These are phyloP conservation scores for Bubo scandiacus DNA, from an alignment of 2,113 vertebrate genomes.

Conservation along the genomic window DNA sequence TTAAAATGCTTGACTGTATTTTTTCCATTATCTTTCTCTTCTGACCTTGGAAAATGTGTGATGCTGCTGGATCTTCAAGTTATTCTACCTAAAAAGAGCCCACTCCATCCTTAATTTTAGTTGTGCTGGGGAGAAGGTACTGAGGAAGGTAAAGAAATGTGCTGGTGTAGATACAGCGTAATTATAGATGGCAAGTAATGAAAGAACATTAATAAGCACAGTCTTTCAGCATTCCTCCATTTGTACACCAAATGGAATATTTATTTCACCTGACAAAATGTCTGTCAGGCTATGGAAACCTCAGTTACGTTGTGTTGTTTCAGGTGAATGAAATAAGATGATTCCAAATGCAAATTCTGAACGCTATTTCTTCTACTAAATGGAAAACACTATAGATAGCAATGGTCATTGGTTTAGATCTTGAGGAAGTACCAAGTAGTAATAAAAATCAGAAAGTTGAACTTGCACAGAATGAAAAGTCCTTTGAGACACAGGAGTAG, in stretches of 20 bases:
- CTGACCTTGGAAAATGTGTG: slow-evolving; percentile 18
- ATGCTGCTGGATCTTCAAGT: neutral
- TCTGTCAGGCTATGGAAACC: neutral
- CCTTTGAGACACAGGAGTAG: neutral
- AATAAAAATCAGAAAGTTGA: neutral
- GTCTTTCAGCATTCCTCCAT: neutral
- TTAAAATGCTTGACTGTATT: slow-evolving; percentile 5
- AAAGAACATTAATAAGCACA: neutral
- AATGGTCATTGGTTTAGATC: neutral
- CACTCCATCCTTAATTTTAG: neutral
- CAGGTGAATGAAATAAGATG: neutral
- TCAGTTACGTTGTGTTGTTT: neutral
- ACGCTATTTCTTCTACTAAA: neutral
- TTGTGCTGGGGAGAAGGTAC: neutral
- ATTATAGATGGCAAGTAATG: neutral
- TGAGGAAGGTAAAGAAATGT: neutral
- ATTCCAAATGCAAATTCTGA: neutral
- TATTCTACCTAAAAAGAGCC: neutral
- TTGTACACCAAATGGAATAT: neutral
- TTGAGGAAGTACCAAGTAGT: neutral
- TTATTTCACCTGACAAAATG: neutral
- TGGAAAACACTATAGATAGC: neutral
- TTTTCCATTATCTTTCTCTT: slow-evolving; percentile 35
- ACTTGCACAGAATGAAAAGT: neutral
- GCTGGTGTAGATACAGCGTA: neutral